Evolutionary conservation across 2,888 invertebrate species (phyloP).

Genomic region (Nomada fucata): DNA sequence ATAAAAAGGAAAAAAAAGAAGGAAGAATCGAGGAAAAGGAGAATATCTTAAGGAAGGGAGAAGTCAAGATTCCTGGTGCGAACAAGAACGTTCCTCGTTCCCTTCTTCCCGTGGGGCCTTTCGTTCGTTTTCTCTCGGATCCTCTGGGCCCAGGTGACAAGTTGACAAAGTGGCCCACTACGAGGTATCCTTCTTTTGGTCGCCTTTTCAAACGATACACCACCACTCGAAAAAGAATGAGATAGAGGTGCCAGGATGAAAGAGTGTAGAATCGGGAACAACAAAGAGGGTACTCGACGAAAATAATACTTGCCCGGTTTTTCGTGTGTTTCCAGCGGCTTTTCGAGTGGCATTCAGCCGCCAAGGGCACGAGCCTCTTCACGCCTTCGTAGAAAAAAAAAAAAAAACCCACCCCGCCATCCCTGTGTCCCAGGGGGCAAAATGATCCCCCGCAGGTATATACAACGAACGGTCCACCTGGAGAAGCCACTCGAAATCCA

Average conservation of each 20-base stretch:
- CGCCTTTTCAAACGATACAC: constrained; percentile 44
- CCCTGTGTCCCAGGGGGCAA: constrained; percentile 16
- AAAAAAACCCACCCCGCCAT: constrained; percentile 42
- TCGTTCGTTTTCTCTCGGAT: constrained; percentile 66
- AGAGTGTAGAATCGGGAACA: neutral
- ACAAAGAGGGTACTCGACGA: constrained; percentile 51
- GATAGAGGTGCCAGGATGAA: constrained; percentile 7
- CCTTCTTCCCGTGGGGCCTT: constrained; percentile 51
- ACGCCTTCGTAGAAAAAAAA: constrained; percentile 76
- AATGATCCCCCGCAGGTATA: constrained; percentile 61
- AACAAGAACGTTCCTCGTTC: constrained; percentile 54
- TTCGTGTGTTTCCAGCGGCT: constrained; percentile 63
- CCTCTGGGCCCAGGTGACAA: constrained; percentile 76
- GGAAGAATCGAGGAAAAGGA: constrained; percentile 5
- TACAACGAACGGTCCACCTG: constrained; percentile 49
- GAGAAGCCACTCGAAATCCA: constrained; percentile 75
- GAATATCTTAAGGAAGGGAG: constrained; percentile 33
- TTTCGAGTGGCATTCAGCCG: constrained; percentile 64
- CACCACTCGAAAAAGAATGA: constrained; percentile 22
- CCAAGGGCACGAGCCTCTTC: constrained; percentile 80
- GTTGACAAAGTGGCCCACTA: constrained; percentile 79
- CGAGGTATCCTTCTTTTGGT: constrained; percentile 58
- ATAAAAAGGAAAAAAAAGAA: neutral
- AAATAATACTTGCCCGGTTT: constrained; percentile 66
- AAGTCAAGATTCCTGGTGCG: constrained; percentile 60